Evolutionary conservation across 2,888 invertebrate genomes (phyloP).

Genomic region (Mythimna loreyi): DNA sequence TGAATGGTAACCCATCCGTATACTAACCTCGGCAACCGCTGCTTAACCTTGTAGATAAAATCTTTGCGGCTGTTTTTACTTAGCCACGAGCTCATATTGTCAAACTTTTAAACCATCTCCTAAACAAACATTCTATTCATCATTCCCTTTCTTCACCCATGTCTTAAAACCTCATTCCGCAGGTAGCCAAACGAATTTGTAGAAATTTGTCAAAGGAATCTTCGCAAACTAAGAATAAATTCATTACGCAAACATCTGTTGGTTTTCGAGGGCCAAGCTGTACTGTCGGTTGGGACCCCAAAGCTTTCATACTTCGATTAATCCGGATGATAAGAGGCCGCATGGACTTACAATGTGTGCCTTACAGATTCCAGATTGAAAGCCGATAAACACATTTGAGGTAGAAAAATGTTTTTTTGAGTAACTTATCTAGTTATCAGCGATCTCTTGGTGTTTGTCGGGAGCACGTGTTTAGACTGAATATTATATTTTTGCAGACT

Average conservation of each 20-base stretch:
- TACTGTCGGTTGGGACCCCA: slow-evolving; percentile 80
- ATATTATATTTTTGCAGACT: slow-evolving; percentile 78
- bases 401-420: slow-evolving; percentile 81
- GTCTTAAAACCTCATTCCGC: slow-evolving; percentile 31
- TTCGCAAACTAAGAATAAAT: slow-evolving; percentile 57
- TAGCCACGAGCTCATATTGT: no score
- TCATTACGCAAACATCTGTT: slow-evolving; percentile 72
- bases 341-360: slow-evolving; percentile 88
- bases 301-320: slow-evolving; percentile 83
- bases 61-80: no score
- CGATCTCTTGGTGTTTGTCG: slow-evolving; percentile 70
- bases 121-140: background rate
- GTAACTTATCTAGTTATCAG: slow-evolving; percentile 81
- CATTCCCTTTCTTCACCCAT: slow-evolving; percentile 5
- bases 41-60: no score
- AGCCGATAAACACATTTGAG: slow-evolving; percentile 88
- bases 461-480: slow-evolving; percentile 87
- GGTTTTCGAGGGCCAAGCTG: slow-evolving; percentile 75
- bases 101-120: background rate
- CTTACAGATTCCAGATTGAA: slow-evolving; percentile 88
- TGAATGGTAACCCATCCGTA: no score
- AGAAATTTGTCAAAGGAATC: slow-evolving; percentile 61
- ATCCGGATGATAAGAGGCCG: slow-evolving; percentile 83
- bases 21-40: no score
- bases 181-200: slow-evolving; percentile 54